phyloP scores from a whole-genome alignment of 1,140 invertebrate species.

The Trigoniulus corallinus region DNA sequence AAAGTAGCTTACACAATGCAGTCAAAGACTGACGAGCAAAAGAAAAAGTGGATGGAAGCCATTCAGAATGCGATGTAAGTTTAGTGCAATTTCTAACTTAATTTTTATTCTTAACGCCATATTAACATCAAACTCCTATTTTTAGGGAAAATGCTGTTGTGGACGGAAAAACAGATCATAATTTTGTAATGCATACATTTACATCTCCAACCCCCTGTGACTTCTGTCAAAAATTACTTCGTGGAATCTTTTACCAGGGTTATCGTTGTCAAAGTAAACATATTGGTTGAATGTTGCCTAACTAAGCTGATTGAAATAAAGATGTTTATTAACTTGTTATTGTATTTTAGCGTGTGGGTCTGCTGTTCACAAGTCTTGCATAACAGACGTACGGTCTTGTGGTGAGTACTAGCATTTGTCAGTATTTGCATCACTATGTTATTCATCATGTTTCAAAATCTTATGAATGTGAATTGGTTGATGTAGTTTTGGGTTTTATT shows the following conservation, averaged over 20 bases:
- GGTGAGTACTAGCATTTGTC: slow-evolving; percentile 12
- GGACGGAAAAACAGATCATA: slow-evolving; percentile 54
- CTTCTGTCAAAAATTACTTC: slow-evolving; percentile 70
- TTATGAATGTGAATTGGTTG: no score
- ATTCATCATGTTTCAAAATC: not conserved
- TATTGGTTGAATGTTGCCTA: not conserved
- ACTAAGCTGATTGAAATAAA: not conserved
- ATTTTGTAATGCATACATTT: slow-evolving; percentile 70
- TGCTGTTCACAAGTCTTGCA: slow-evolving; percentile 19
- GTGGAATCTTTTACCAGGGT: slow-evolving; percentile 61
- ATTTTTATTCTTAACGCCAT: no score
- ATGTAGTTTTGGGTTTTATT: not conserved
- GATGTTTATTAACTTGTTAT: not conserved
- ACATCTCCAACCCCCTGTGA: slow-evolving; percentile 59
- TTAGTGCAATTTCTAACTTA: no score
- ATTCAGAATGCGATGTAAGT: slow-evolving; percentile 77
- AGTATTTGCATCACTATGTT: not conserved
- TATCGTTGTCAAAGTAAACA: slow-evolving; percentile 27
- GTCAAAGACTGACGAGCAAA: slow-evolving; percentile 70
- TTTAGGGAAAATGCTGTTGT: no score
- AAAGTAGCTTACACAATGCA: slow-evolving; percentile 74
- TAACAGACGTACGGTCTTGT: slow-evolving; percentile 16
- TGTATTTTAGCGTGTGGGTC: slow-evolving; percentile 13
- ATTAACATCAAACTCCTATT: no score
- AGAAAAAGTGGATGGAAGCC: slow-evolving; percentile 79